Base-by-base conservation (phyloP, 2,888 invertebrate species). In the Busseola fusca region DNA sequence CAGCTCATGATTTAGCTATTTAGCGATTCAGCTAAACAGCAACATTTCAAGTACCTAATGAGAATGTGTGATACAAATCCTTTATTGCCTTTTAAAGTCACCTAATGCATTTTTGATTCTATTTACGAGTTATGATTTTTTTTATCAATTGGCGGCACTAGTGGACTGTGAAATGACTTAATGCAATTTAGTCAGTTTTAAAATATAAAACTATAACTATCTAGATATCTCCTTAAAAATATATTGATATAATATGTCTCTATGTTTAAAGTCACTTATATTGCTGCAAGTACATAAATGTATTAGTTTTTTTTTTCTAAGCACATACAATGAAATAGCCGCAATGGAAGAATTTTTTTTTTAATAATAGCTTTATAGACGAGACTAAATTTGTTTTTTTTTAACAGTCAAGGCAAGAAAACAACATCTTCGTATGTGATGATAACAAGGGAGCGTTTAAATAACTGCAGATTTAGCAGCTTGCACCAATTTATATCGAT, bases 221-320 rank as follows among this genome's bases (percentile, higher is more conserved):
- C 54, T 68, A 68, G n/a, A 40, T 34, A 81, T 69, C 56, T 52
- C 64, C 80, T 67, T 82, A 81, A 52, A 72, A 64, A 67, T 78
- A 73, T 76, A 52, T 40, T 80, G 62, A 67, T 69, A 54, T n/a
- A n/a, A n/a, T 45, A 40, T 67, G 21, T 52, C 45, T 64, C 52
- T 64, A 59, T 69, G 60, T 60, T 68, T 60, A 66, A 70, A 80
- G 45, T 74, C 60, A 74, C 78, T 60, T 57, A 60, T 81, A 78
- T 81, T 84, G 70, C 66, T 78, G 77, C 69, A 64, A 72, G 50
- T 78, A 78, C 18, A 63, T 58, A 72, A 45, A n/a, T 63, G 50
- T 45, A 37, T 69, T 57, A 37, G n/a, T 21, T 65, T 62, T 21
- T 25, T 69, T 50, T 50, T 12, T 52, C 66, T 70, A 74, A 81